Base-by-base conservation (phyloP, 2,113 vertebrate genomes). In the Petrocephalus zakoni region DNA sequence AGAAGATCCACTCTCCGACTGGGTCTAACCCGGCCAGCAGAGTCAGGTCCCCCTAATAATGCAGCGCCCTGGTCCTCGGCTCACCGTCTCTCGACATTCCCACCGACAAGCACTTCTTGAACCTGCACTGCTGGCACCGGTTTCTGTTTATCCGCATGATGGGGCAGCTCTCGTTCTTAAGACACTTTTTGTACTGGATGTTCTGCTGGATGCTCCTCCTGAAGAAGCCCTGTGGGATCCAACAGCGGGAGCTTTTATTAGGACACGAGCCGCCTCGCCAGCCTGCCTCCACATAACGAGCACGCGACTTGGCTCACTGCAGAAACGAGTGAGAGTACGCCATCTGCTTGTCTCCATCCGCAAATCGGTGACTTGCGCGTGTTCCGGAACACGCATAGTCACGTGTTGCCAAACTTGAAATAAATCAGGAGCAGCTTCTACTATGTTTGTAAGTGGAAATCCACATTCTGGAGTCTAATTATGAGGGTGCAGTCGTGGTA, bases 141-240 rank as follows among this genome's bases (percentile, higher is more conserved):
- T 99, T 99, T 89, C 98, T 95, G 91, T 99, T 99, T 94, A 99
- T 98, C 91, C 98, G 96, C 96, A 99, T 97, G 93, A 99, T 96
- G 92, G 97, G 98, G 93, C 98, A 99, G 95, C 96, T 99, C 90
- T 99, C 98, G 90, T 96, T 98, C 95, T 99, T 99, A 90, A 99
- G 96, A 95, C 98, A 99, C 95, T 99, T 99, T 94, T 99, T 99
- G 90, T 99, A 99, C 89, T 99, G 98, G 91, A 99, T 99, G 92
- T 99, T 99, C 94, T 99, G 98, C 93, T 99, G 98, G 93, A 99
- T 99, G 94, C 98, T 99, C 90, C 98, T 96, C 92, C 98, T 95
- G 93, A 99, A 99, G 94, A 99, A 99, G 2, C 98, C 98, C 98
- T 99, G 91, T 86, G 42, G 15, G 88, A 89, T 1, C 5, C 19